Conservation (phyloP, 2,113 vertebrate species). For the Paradisaea rubra region DNA sequence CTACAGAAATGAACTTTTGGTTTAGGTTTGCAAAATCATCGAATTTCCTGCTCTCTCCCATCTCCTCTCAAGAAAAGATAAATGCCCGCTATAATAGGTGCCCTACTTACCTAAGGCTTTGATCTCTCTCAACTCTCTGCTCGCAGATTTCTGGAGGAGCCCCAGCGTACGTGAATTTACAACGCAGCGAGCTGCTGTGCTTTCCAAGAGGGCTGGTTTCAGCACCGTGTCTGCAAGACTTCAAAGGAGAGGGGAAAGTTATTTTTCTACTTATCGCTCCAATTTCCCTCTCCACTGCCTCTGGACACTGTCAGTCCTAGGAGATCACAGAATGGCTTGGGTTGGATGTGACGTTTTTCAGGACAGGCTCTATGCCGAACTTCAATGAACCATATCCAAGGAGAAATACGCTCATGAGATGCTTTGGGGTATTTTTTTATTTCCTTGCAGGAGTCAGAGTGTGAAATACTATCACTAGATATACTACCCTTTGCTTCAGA, state of each 20-base stretch:
- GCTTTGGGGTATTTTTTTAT: not conserved
- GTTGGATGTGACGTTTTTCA: not conserved
- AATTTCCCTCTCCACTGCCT: not conserved
- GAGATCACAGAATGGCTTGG: not conserved
- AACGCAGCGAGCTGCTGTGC: not conserved
- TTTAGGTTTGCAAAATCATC: conserved; percentile 26
- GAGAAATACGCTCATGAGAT: accelerated
- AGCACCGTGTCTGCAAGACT: not conserved
- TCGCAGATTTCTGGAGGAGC: not conserved
- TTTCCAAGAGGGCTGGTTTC: not conserved
- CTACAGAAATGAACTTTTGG: not conserved
- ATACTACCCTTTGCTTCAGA: not conserved
- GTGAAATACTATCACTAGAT: not conserved
- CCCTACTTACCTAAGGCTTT: conserved; percentile 52
- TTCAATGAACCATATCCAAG: not conserved
- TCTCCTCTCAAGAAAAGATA: not conserved
- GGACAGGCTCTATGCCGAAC: not conserved
- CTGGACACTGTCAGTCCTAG: not conserved
- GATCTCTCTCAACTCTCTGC: not conserved
- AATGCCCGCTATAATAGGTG: not conserved
- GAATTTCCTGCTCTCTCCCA: not conserved
- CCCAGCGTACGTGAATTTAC: not conserved
- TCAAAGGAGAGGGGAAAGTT: conserved; percentile 20
- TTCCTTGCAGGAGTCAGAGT: not conserved
- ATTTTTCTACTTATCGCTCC: not conserved